Evolutionary conservation across 2,888 invertebrate species (phyloP), one percentile per base, ranked within the genome.

Genomic region (Fragum whitleyi): DNA sequence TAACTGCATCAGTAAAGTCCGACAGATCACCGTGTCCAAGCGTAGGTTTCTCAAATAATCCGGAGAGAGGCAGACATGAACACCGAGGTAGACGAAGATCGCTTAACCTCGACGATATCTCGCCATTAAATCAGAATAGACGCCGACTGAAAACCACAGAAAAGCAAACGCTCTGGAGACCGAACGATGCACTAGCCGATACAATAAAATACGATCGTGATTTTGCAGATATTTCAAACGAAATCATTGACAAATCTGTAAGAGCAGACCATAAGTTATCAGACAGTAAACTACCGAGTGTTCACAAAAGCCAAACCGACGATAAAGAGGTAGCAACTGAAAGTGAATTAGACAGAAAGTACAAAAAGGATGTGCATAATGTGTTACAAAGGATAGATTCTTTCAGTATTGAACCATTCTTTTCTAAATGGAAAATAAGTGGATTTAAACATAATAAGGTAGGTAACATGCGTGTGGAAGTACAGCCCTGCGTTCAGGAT

Each of bases 341-440:
- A 19, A 61, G 61, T 61, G 61, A 61, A 14, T 9, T 61, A 61
- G 61, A 61, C 16, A 32, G 16, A 32, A 32, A 61, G n/a, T 32
- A 61, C 29, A 61, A 61, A 32, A 29, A 32, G 29, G 42, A 65
- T n/a, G 21, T 65, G 1, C 19, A 23, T 26, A 42, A 42, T 42
- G 65, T 65, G 23, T 23, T 42, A 42, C 23, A 65, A n/a, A 16
- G 65, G 36, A 65, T 65, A 39, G 36, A 65, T 29, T 21, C 42
- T 6, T 21, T 65, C 11, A 39, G 74, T 14, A 51, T 29, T 14
- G 62, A 59, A 28, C 77, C 81, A 28, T 69, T 74, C 23, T 81
- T 81, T 59, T 71, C 77, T 21, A 29, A 59, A 26, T 81, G 81
- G 81, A 81, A 77, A 28, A 75, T 81, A 14, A 11, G 77, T n/a